Base-by-base conservation (phyloP, 2,888 invertebrate genomes). In the Pediacus dermestoides region DNA sequence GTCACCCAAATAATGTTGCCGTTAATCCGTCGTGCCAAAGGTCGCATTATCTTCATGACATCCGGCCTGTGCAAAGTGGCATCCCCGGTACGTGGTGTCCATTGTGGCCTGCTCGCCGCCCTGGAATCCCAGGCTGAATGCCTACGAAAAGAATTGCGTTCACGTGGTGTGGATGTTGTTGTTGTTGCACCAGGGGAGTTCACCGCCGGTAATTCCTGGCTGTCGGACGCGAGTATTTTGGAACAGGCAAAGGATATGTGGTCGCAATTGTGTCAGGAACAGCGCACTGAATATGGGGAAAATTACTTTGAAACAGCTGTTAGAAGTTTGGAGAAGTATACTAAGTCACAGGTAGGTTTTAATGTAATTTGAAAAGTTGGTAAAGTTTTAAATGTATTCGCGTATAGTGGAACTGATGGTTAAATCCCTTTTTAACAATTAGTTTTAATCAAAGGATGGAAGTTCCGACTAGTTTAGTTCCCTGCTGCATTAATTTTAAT, bases 161-260 rank as follows among this genome's bases (percentile, higher is more conserved):
- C 80, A 34, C 79, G 88, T 61, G 85, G 86, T 30, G 89, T 90
- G 7, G 85, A 88, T 63, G 88, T 90, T 9, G 82, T 87, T 31
- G 78, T 88, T 13, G 84, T 91, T 21, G 88, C 89, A 48, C 86
- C 89, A 23, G 89, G 90, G 25, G 88, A 89, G 68, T 87, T 84
- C 56, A 81, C 88, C 4, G 84, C 87, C 0, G 88, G 89, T 60
- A 85, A 80, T 53, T 80, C 81, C 1, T 87, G 87, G 87, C 69
- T 87, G 6, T 79, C 78, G 11, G 84, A 86, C 50, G 76, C 70
- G 14, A 49, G 58, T 10, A 61, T 70, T 16, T 40, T 66, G 7
- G 64, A 66, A 34, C 75, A 83, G 70, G 88, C 88, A 3, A 80
- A 81, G 44, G 80, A 84, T 56, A 89, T 90, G 88, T 90, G 90